Evolutionary conservation across 2,888 invertebrate species (phyloP), one percentile per base, ranked within the genome.

Genomic region (Bruchidius siliquastri): DNA sequence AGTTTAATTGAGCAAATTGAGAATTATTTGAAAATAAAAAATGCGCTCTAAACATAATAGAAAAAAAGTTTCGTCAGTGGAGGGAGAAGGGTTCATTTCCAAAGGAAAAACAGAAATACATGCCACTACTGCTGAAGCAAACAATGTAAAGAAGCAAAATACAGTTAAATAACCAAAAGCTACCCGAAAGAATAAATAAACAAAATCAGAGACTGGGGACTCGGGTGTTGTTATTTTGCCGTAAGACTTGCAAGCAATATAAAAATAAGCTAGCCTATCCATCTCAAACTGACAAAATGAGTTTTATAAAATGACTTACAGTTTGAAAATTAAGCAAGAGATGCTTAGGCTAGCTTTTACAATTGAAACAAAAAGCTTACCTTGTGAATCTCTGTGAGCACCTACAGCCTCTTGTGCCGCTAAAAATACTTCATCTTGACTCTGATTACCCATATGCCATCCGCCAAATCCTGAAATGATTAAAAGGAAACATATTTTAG

Each of bases 361-460:
- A 83, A 83, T 80, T 81, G 79, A 80, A 85, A 86, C 84, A 85
- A 85, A 88, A 88, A 88, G 88, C 94, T 93, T 94, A 95, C 95
- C 95, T 95, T 95, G 95, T 87, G 94, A 93, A 89, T 95, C 95
- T 88, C 95, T 91, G 88, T 94, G 94, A 88, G 92, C 91, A 88
- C 90, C 89, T 77, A 89, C 90, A 84, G 90, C 89, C 87, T 94
- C 95, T 89, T 93, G 94, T 86, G 94, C 93, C 86, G 93, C 92
- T 90, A 95, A 91, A 85, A 92, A 92, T 84, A 94, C 92, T 90
- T 95, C 95, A 85, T 95, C 95, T 88, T 94, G 94, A 91, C 92
- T 91, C 88, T 91, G 89, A 88, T 89, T 89, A 86, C 92, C 91
- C 89, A 94, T 92, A 88, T 94, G 95, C 95, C 95, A 95, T 89